Evolutionary conservation across 2,113 vertebrate species (phyloP), one percentile per base, ranked within the genome.

Genomic region (Grallaria varia): DNA sequence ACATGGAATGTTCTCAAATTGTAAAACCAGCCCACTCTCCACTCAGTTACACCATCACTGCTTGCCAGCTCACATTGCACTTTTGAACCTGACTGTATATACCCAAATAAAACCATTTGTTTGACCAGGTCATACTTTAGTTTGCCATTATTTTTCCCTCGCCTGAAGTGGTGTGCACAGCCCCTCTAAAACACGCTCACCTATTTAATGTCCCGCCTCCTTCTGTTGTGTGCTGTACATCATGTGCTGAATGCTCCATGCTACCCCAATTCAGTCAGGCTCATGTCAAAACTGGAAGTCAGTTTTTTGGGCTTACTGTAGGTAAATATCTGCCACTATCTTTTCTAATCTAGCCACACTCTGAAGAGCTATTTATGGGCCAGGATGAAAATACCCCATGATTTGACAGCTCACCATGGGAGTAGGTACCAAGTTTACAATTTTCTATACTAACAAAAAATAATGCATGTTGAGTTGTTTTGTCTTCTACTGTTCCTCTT

Each of bases 231-330:
- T 22, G 33, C 42, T 33, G 50, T 12, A 59, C 2, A 24, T 42
- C 4, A 14, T 0, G 3, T 14, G 10, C 4, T 2, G 1, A 63
- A 44, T 16, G 66, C 53, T 59, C n/a, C 37, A 12, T 1, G 2
- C 40, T 35, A 64, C 33, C 45, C 35, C 66, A 60, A 6, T 56
- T 85, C 62, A 16, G 3, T 18, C 44, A 80, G 44, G 11, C 55
- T 68, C 49, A 22, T 5, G 7, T 19, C 66, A 68, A 88, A 90
- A 49, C 18, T 37, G 28, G 14, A 69, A 55, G 28, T 42, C 72
- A 21, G 69, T 64, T 62, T 22, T 31, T 87, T 24, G 30, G 22
- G 75, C 53, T 64, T 67, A 66, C 45, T n/a, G 21, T 5, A 64
- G 37, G 10, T 60, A 56, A 47, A 37, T n/a, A 58, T 7, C 45